Conservation (phyloP, 1,140 invertebrate genomes). For the Aricia agestis region DNA sequence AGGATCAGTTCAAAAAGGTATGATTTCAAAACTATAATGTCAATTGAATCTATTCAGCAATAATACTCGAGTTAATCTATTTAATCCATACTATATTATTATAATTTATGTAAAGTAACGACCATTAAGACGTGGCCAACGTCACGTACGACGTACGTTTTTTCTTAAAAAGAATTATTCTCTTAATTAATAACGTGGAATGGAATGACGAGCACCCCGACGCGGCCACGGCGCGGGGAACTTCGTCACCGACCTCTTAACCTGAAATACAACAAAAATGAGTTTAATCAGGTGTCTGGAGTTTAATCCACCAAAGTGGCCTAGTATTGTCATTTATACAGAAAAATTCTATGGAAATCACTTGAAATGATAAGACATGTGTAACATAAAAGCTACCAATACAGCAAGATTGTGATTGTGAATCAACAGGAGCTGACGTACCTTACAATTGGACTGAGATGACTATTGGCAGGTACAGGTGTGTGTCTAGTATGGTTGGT, state of each 20-base stretch:
- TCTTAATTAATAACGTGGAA: slow-evolving; percentile 72
- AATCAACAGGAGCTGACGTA: slow-evolving; percentile 17
- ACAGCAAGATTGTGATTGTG: neutral
- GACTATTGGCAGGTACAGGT: slow-evolving; percentile 65
- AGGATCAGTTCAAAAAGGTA: slow-evolving; percentile 56
- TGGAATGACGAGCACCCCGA: slow-evolving; percentile 62
- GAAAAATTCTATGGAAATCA: too few relatives aligned
- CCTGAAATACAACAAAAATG: slow-evolving; percentile 44
- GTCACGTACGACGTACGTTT: slow-evolving; percentile 53
- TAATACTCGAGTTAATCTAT: slow-evolving; percentile 74
- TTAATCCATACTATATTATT: slow-evolving; percentile 71
- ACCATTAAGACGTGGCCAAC: slow-evolving; percentile 40
- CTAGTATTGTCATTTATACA: too few relatives aligned
- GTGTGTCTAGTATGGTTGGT: slow-evolving; percentile 83
- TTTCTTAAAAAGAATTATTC: slow-evolving; percentile 64
- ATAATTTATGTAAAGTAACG: slow-evolving; percentile 53
- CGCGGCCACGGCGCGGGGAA: slow-evolving; percentile 39
- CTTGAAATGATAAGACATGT: too few relatives aligned
- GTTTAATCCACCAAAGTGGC: too few relatives aligned
- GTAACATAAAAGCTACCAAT: too few relatives aligned
- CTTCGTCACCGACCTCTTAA: slow-evolving; percentile 69
- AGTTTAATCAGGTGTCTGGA: neutral
- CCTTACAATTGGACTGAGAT: slow-evolving; percentile 72
- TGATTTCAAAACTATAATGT: slow-evolving; percentile 53
- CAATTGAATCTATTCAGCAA: slow-evolving; percentile 70